phyloP scores from a whole-genome alignment of 2,888 invertebrate species.

The Pecten maximus region DNA sequence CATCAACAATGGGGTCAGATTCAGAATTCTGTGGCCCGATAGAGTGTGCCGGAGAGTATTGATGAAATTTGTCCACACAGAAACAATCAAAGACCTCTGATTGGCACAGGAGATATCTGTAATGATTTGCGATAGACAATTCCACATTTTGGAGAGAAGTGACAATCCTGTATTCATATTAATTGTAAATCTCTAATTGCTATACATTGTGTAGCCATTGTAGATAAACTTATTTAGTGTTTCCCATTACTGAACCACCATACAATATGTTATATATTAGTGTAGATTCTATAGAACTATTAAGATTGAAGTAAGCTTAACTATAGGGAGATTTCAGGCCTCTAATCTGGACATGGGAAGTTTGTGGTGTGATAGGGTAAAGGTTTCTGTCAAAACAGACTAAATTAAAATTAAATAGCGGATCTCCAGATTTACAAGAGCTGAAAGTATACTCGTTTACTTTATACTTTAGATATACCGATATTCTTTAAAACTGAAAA shows the following conservation, averaged over 20 bases:
- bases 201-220: conserved; percentile 3
- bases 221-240: background rate
- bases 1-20: conserved; percentile 3
- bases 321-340: too few relatives aligned
- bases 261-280: background rate
- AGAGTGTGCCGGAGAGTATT: background rate
- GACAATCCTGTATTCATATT: background rate
- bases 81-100: background rate
- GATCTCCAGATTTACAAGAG: too few relatives aligned
- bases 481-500: too few relatives aligned
- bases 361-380: too few relatives aligned
- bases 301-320: too few relatives aligned
- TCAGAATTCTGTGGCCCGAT: background rate
- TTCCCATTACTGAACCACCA: background rate
- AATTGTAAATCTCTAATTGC: conserved; percentile 5
- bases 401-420: too few relatives aligned
- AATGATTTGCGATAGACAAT: background rate
- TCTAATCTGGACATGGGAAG: too few relatives aligned
- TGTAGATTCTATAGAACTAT: too few relatives aligned
- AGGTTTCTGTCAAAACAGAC: too few relatives aligned
- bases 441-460: too few relatives aligned
- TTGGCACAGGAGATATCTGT: background rate
- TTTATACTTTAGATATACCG: too few relatives aligned
- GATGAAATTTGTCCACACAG: background rate
- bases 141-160: background rate